A percentile compares a stretch with the other conserved stretches of the same genome.
Evolutionary conservation across 2,113 vertebrate genomes (phyloP).

Genomic region (Marmota flaviventris): DNA sequence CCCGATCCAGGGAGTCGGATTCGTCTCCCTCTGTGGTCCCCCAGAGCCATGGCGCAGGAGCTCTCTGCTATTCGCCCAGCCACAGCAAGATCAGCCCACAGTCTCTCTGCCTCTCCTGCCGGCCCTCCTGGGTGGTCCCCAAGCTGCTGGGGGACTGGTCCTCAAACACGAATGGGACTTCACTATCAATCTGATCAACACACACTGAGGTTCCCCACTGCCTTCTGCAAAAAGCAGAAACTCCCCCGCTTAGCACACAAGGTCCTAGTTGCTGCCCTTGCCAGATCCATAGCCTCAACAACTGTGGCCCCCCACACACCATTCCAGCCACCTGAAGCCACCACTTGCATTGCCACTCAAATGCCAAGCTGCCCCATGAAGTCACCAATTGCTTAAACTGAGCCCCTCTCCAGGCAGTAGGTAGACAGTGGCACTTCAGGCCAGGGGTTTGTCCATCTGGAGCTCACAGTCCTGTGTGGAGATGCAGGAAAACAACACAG

Average conservation of each 20-base stretch:
- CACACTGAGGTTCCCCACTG: too few relatives aligned
- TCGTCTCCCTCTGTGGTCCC: neutral
- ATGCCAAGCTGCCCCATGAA: neutral
- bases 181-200: neutral
- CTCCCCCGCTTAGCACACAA: neutral
- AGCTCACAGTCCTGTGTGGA: neutral
- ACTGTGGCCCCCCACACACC: too few relatives aligned
- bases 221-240: neutral
- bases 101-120: neutral
- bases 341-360: neutral
- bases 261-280: neutral
- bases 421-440: neutral
- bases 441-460: too few relatives aligned
- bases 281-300: neutral
- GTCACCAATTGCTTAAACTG: too few relatives aligned
- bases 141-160: too few relatives aligned
- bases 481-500: neutral
- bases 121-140: neutral
- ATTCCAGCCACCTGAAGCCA: neutral
- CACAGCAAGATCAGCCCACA: neutral
- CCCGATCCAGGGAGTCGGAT: rapidly evolving
- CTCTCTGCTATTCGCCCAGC: neutral
- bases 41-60: neutral
- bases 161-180: neutral
- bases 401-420: neutral